Percentiles rank a stretch among this genome's conserved stretches.
Evolutionary conservation across 2,888 invertebrate species (phyloP).

Genomic region (Troides helena): DNA sequence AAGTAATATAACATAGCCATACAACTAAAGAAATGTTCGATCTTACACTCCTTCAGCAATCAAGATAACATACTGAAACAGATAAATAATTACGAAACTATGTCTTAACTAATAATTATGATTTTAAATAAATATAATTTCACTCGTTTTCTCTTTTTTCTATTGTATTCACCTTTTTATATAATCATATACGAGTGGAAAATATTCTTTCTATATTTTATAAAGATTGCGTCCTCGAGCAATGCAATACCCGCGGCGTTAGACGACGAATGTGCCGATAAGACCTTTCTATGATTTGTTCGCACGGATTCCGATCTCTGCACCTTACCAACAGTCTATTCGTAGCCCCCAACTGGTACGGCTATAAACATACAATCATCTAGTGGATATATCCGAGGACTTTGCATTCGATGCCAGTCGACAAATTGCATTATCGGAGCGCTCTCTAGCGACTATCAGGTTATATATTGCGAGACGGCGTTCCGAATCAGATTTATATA

Average conservation of each 20-base stretch:
- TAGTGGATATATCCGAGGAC: slow-evolving; percentile 60
- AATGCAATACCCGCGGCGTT: slow-evolving; percentile 40
- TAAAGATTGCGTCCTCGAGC: not conserved
- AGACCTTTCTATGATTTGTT: slow-evolving; percentile 72
- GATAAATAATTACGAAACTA: too few relatives aligned
- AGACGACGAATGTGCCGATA: slow-evolving; percentile 57
- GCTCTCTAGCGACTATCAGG: slow-evolving; percentile 51
- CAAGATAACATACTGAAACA: too few relatives aligned
- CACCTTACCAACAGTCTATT: slow-evolving; percentile 40
- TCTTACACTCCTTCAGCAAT: not conserved
- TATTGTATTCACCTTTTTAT: too few relatives aligned
- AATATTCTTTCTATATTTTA: not conserved
- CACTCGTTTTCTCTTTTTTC: too few relatives aligned
- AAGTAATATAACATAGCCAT: not conserved
- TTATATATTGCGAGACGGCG: slow-evolving; percentile 40
- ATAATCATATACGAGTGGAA: too few relatives aligned
- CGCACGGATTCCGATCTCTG: slow-evolving; percentile 58
- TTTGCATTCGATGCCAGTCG: slow-evolving; percentile 65
- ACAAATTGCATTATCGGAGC: slow-evolving; percentile 65
- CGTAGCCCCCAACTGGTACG: slow-evolving; percentile 42
- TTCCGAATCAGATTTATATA: slow-evolving; percentile 20
- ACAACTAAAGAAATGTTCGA: not conserved
- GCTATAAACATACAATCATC: slow-evolving; percentile 67
- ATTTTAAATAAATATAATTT: too few relatives aligned
- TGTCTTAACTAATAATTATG: too few relatives aligned